Evolutionary conservation across 2,113 vertebrate genomes (phyloP).

Genomic region (Rhodinocichla rosea): DNA sequence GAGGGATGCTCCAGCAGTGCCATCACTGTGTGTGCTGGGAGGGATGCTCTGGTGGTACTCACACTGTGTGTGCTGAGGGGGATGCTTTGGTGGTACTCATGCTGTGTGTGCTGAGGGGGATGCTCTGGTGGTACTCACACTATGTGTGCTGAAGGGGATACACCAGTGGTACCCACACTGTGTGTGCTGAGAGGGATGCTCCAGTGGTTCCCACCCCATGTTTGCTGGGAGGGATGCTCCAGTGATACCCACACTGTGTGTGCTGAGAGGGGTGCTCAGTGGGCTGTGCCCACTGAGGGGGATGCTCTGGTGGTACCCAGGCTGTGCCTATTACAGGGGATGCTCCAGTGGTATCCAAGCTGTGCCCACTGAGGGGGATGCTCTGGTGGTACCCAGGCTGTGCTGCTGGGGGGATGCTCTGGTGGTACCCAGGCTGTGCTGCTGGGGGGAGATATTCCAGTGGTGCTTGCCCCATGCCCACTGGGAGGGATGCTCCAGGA

Average conservation of each 20-base stretch:
- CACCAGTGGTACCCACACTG: not conserved
- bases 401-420: not conserved
- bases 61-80: fast-evolving
- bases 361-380: not conserved
- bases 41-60: no score
- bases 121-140: not conserved
- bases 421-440: not conserved
- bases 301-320: no score
- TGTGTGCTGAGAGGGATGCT: no score
- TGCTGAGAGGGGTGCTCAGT: not conserved
- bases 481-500: not conserved
- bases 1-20: no score
- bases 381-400: not conserved
- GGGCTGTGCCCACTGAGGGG: fast-evolving
- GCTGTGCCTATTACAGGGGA: fast-evolving
- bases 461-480: not conserved
- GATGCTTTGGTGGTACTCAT: no score
- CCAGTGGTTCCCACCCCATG: not conserved
- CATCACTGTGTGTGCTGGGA: no score
- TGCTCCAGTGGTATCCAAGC: not conserved
- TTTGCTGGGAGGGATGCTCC: not conserved
- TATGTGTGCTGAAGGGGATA: fast-evolving
- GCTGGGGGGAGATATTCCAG: not conserved
- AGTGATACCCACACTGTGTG: fast-evolving
- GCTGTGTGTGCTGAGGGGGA: no score